Conservation (phyloP, 1,140 invertebrate genomes). For the Sitobion miscanthi region DNA sequence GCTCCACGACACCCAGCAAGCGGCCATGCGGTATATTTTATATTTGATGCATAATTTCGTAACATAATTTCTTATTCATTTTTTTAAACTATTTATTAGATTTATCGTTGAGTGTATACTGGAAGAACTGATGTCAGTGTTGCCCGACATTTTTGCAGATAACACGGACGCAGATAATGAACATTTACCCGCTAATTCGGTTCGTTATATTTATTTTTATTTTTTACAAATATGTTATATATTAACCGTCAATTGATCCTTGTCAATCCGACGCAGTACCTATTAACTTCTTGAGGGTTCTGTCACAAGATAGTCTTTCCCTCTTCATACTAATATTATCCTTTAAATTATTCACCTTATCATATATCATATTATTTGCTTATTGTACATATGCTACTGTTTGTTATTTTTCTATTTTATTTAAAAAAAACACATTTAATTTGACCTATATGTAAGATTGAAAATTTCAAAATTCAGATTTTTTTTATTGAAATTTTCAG, state of each 20-base stretch:
- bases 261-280: not conserved
- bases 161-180: constrained; percentile 40
- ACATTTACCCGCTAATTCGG: constrained; percentile 50
- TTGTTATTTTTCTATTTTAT: too few relatives aligned
- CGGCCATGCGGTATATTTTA: constrained; percentile 34
- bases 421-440: too few relatives aligned
- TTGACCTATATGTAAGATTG: not conserved
- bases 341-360: too few relatives aligned
- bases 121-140: constrained; percentile 41
- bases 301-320: too few relatives aligned
- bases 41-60: not conserved
- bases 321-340: too few relatives aligned
- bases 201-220: constrained; percentile 2
- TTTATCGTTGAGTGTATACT: constrained; percentile 49
- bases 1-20: constrained; percentile 83
- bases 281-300: too few relatives aligned
- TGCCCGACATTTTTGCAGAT: constrained; percentile 42
- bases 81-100: not conserved
- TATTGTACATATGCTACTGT: too few relatives aligned
- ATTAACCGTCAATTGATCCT: not conserved
- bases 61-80: not conserved
- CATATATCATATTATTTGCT: too few relatives aligned
- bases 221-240: too few relatives aligned
- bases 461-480: too few relatives aligned
- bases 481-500: too few relatives aligned